phyloP scores from a whole-genome alignment of 2,888 invertebrate genomes.

The Euclidia mi region DNA sequence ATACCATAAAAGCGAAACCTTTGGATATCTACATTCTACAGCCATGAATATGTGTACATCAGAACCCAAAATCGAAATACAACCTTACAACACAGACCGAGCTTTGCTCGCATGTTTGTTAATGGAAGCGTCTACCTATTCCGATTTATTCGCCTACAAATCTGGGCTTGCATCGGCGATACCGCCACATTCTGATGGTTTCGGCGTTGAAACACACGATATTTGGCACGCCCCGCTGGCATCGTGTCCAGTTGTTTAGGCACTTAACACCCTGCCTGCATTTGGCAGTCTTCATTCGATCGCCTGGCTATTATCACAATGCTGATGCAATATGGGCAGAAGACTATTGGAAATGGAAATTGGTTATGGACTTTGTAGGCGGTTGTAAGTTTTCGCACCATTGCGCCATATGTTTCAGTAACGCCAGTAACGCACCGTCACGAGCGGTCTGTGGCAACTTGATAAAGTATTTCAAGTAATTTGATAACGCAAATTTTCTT shows the following conservation, averaged over 20 bases:
- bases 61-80: neutral
- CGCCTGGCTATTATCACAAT: constrained; percentile 66
- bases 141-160: constrained; percentile 1
- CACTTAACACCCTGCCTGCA: constrained; percentile 69
- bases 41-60: too few relatives aligned
- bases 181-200: constrained; percentile 61
- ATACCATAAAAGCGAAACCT: too few relatives aligned
- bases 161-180: constrained; percentile 30
- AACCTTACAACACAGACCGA: too few relatives aligned
- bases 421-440: too few relatives aligned
- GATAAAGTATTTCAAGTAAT: too few relatives aligned
- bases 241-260: constrained; percentile 64
- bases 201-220: constrained; percentile 60
- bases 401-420: too few relatives aligned
- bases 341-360: constrained; percentile 4
- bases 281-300: constrained; percentile 77
- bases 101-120: too few relatives aligned
- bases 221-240: constrained; percentile 74
- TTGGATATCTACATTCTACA: too few relatives aligned
- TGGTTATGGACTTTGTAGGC: neutral
- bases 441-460: too few relatives aligned
- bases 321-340: constrained; percentile 62
- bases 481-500: too few relatives aligned
- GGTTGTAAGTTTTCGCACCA: too few relatives aligned
- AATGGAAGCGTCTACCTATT: neutral